Base-by-base conservation (phyloP, 2,113 vertebrate species). In the Vimba vimba region DNA sequence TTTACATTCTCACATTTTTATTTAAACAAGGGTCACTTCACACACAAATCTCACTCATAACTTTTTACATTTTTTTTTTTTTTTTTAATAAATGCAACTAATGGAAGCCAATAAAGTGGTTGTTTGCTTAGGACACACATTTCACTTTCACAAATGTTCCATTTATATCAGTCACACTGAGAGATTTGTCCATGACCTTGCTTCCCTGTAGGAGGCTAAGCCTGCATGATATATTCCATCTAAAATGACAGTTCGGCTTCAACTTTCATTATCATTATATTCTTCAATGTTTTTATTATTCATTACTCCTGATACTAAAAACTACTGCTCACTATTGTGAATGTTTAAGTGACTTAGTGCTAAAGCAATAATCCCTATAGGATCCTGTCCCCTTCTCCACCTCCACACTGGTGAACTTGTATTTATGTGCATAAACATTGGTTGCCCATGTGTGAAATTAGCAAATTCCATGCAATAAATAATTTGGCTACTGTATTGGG, bases 11-110 rank as follows among this genome's bases (percentile, higher is more conserved):
- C 85, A 74, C 77, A 86, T 71, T 75, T 74, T 43, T 71, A 50
- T 89, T 89, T 88, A 87, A 91, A 89, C 83, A 82, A 73, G 47
- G 45, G 47, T 82, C 77, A 76, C 69, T 77, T 33, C 62, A 71
- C 83, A 79, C 62, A 78, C 50, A n/a, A 39, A 25, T 43, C 73
- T 73, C 82, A 66, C 57, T 68, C 19, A 55, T 21, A 55, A 57
- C 17, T 55, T 33, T 33, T 57, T 0, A 2, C n/a, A n/a, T n/a
- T n/a, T n/a, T n/a, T 55, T 19, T 52, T 0, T 4, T 66, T 17
- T 59, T 30, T 74, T 77, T 4, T 64, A 9, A 79, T 33, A 59
- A 21, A 69, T 69, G 85, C 79, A 75, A 73, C 12, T 27, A 76
- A 74, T 19, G 27, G 15, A 60, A 76, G 39, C 21, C 78, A 82